These are phyloP conservation scores for Aphelenchoides avenae DNA, from an alignment of 1,140 invertebrate genomes.

Conservation along the genomic window DNA sequence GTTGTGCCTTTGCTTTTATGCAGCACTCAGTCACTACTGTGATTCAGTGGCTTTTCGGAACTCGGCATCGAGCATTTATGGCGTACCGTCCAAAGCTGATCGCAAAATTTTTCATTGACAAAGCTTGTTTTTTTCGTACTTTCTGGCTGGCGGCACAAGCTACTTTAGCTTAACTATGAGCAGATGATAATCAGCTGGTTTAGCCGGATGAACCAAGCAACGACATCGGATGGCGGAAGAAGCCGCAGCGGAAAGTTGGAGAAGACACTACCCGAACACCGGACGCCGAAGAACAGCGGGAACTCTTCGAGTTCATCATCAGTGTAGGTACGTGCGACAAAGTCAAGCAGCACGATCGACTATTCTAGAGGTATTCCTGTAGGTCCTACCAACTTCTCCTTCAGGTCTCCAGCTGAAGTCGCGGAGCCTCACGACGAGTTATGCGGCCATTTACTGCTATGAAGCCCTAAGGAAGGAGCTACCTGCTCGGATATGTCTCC, in stretches of 20 bases:
- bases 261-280: neutral
- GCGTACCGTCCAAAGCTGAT: too few relatives aligned
- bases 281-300: constrained; percentile 12
- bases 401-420: constrained; percentile 29
- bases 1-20: too few relatives aligned
- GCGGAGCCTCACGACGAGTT: constrained; percentile 26
- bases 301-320: constrained; percentile 26
- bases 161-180: too few relatives aligned
- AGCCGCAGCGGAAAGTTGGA: neutral
- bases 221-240: too few relatives aligned
- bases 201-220: too few relatives aligned
- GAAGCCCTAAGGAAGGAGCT: constrained; percentile 28
- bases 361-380: constrained; percentile 1
- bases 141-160: too few relatives aligned
- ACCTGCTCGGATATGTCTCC: constrained; percentile 20
- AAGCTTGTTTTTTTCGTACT: too few relatives aligned
- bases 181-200: too few relatives aligned
- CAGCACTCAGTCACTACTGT: too few relatives aligned
- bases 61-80: too few relatives aligned
- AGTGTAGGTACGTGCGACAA: constrained; percentile 23
- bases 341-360: neutral
- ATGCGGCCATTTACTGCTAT: constrained; percentile 30
- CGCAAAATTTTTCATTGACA: too few relatives aligned
- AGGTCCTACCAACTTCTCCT: constrained; percentile 8
- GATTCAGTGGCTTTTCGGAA: too few relatives aligned